Conservation (phyloP, 1,140 invertebrate species). For the Drosophila bipectinata region DNA sequence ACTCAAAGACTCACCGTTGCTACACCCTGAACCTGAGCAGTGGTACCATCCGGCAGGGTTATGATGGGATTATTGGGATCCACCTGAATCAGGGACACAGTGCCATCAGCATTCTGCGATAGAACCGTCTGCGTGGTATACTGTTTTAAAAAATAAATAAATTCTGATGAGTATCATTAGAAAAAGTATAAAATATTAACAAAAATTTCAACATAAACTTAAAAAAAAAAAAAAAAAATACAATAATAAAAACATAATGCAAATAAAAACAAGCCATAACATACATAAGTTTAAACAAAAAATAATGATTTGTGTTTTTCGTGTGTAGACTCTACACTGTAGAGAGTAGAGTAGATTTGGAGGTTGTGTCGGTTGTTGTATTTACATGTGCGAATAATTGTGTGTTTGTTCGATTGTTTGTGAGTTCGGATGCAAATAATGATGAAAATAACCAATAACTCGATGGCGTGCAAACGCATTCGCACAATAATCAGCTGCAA, state of each 20-base stretch:
- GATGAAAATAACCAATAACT: constrained; percentile 36
- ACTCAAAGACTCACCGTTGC: constrained; percentile 87
- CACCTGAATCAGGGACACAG: constrained; percentile 97
- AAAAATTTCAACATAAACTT: background rate
- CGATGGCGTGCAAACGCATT: constrained; percentile 16
- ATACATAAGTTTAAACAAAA: background rate
- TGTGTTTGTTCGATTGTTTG: constrained; percentile 9
- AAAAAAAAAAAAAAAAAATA: constrained; percentile 4
- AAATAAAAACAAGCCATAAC: constrained; percentile 4
- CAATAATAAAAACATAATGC: constrained; percentile 11
- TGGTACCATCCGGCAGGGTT: constrained; percentile 97
- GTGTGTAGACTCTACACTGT: background rate
- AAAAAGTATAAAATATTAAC: background rate
- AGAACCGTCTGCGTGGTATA: constrained; percentile 95
- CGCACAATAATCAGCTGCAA: constrained; percentile 23
- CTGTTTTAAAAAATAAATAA: constrained; percentile 83
- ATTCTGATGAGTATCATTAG: background rate
- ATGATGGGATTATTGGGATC: constrained; percentile 97
- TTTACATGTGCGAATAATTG: constrained; percentile 27
- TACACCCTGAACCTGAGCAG: constrained; percentile 95
- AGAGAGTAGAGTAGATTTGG: no score
- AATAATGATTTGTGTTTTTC: background rate
- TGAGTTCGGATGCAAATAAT: constrained; percentile 38
- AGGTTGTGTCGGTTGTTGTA: constrained; percentile 7
- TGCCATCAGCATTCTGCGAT: constrained; percentile 98